Evolutionary conservation across 92 coral and sea anemone species (phyloP), one percentile per base, ranked within the genome.

Genomic region (Paragorgia papillata): DNA sequence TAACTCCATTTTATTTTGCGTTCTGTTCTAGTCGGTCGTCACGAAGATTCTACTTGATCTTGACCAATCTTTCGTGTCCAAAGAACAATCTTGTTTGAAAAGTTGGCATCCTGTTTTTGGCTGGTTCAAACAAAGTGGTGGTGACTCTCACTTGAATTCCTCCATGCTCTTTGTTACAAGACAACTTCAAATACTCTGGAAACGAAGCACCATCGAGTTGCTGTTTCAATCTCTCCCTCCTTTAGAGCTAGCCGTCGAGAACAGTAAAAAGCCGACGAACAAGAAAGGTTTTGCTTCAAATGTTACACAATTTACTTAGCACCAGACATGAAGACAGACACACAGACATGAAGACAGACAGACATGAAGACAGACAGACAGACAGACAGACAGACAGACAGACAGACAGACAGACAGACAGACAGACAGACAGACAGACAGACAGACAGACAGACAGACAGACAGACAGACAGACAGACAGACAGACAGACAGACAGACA

Each of bases 31-130:
- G 96, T 86, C 85, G 31, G 89, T 83, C 34, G 86, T 88, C 27
- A 89, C 87, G 24, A 89, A 90, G 53, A 82, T 88, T 54, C 88
- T 95, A 74, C 53, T 80, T 17, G 92, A 95, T 80, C 88, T 96
- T 49, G n/a, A n/a, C n/a, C 94, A 87, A 22, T 89, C 99, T 17
- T 91, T 91, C 37, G 90, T 95, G 10, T 90, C 92, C 31, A 95
- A 89, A 86, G 88, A 95, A 77, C 97, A 95, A 50, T 92, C 96
- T 19, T 86, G 81, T 43, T 89, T 89, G 22, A 89, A 97, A 15
- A 88, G 88, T 82, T 95, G 99, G 99, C 99, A 95, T 73, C 99
- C 99, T 19, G 79, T 95, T 14, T 78, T 95, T 60, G 99, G 99
- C 24, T 95, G 99, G 99, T 95, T 89, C 69, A 91, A 91, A 65